Evolutionary conservation across 2,888 invertebrate genomes (phyloP), one percentile per base, ranked within the genome.

Genomic region (Pachydiplax longipennis): DNA sequence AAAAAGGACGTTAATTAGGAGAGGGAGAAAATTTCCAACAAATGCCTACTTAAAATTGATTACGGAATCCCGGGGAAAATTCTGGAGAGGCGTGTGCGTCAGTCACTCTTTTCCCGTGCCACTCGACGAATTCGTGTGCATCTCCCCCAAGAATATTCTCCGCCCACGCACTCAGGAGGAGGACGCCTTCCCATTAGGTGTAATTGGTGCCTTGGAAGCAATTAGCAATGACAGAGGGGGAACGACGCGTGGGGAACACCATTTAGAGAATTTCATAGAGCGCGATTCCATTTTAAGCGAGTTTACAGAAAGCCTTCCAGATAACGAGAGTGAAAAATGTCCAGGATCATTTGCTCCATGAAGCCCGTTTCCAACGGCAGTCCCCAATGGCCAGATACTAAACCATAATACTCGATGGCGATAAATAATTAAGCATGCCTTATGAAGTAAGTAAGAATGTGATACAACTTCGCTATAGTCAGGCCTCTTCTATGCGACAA

Each of bases 171-270:
- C 44, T 44, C 44, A 8, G 10, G 44, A 44, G 58, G 48, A 35
- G 58, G 83, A 58, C 83, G 83, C 83, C 58, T 58, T 18, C 58
- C 83, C 83, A 83, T 83, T 83, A 35, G 83, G 35, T 35, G 83
- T 83, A 83, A 83, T 83, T 83, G 83, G 83, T 58, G 83, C 83
- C 58, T 53, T 58, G 5, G 53, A 58, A 83, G 83, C 83, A 83
- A 83, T 83, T 83, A 83, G 83, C 22, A 58, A 58, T 35, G 83
- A 83, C 83, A 58, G 35, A 58, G 35, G 80, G 35, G 37, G 18
- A n/a, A 65, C 5, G 58, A 18, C n/a, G 58, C 5, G 58, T 35
- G 58, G 65, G 2, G 2, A 8, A 25, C 44, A 44, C 44, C 44
- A 44, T 44, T 44, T 44, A 44, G 44, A 44, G 44, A 44, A 44